Percentiles rank a stretch among this genome's conserved stretches.
phyloP scores from a whole-genome alignment of 2,113 vertebrate species.

The Sylvilagus bachmani region DNA sequence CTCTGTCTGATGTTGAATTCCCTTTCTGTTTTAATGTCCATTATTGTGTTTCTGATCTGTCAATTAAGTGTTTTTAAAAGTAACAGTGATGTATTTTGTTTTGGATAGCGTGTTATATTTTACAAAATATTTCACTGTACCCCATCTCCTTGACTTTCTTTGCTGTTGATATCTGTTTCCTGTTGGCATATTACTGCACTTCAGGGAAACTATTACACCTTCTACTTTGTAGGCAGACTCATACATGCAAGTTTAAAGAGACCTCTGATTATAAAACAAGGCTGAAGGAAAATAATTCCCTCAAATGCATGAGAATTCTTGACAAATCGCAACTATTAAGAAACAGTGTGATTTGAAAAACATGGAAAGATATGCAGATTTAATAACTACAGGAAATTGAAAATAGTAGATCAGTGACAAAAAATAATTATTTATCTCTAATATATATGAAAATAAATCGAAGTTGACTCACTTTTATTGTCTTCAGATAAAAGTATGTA shows the following conservation, averaged over 20 bases:
- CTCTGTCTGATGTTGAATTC: background rate
- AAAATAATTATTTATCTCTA: slow-evolving; percentile 11
- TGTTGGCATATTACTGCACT: background rate
- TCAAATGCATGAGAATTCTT: background rate
- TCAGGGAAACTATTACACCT: background rate
- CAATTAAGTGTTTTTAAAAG: slow-evolving; percentile 3
- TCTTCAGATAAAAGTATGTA: background rate
- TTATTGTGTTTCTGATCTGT: background rate
- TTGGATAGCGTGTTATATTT: background rate
- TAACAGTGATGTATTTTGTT: background rate
- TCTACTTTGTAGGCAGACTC: slow-evolving; percentile 37
- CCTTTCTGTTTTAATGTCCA: background rate
- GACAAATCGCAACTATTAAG: slow-evolving; percentile 12
- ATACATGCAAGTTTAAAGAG: slow-evolving; percentile 52
- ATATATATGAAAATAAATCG: background rate
- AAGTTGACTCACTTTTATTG: slow-evolving; percentile 44
- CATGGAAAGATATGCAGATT: background rate
- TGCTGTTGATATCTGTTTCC: background rate
- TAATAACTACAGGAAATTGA: background rate
- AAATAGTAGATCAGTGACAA: background rate
- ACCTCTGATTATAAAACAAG: slow-evolving; percentile 44
- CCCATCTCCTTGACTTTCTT: slow-evolving; percentile 30
- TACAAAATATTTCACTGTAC: background rate
- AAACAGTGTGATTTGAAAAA: background rate
- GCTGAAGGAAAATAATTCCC: slow-evolving; percentile 1